Evolutionary conservation across 2,113 vertebrate species (phyloP), one percentile per base, ranked within the genome.

Genomic region (Eubucco bourcierii): DNA sequence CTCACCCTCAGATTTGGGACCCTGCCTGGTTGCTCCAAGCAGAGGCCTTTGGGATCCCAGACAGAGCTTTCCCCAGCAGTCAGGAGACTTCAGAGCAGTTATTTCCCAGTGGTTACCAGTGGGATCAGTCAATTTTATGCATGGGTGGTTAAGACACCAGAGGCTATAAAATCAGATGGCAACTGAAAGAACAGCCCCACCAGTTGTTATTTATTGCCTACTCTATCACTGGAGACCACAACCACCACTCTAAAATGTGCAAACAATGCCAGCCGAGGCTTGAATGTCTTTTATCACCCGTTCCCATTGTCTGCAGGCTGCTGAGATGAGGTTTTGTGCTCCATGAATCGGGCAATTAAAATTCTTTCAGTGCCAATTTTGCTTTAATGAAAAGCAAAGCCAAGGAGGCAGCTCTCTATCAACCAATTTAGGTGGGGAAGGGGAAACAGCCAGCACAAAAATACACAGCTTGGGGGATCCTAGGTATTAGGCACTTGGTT

Each of bases 101-200:
- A 86, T 94, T 97, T 87, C 56, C 87, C 87, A 82, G 65, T 96
- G 91, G 96, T 97, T 97, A 95, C 55, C 50, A 95, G 90, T 68
- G 66, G 70, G 92, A 95, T 89, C 88, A 87, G 80, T 90, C 92
- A 87, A 86, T 96, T 96, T 97, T 96, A 96, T 29, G 46, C 95
- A 91, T 79, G 87, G 74, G 60, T 88, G 88, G 79, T 90, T 96
- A 94, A 95, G 86, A 89, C 84, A 95, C 82, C 68, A 61, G 68
- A 64, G 92, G 76, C 95, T 95, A 95, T 96, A 94, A 97, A 96
- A 95, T 90, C 86, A 91, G 50, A 85, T 66, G 58, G 84, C 95
- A 96, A 97, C 90, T 92, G 97, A 95, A 97, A 97, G 91, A 95
- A 81, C 78, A 92, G 55, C 84, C 68, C 83, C 91, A 92, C 94